These are phyloP conservation scores for Spialia ferax DNA, from an alignment of 2,888 invertebrate genomes.

Conservation along the genomic window DNA sequence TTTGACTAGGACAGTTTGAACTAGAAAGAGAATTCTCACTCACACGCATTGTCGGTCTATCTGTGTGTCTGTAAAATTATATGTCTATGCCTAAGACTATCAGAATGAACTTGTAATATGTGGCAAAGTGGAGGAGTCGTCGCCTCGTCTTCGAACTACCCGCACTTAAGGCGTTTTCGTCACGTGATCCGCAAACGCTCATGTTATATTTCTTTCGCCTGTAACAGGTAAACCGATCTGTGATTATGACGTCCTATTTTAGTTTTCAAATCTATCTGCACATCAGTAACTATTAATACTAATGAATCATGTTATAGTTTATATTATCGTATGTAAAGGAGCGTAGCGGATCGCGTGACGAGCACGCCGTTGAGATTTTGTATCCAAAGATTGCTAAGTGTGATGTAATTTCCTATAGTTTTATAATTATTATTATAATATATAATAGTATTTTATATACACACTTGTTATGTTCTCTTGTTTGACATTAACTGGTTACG, in stretches of 20 bases:
- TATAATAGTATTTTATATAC: conserved; percentile 73
- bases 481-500: conserved; percentile 70
- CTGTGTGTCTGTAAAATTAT: no score
- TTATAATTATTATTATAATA: conserved; percentile 76
- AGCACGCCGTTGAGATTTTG: conserved; percentile 69
- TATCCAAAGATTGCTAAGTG: conserved; percentile 84
- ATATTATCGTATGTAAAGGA: conserved; percentile 24
- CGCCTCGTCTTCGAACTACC: conserved; percentile 10
- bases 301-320: conserved; percentile 21
- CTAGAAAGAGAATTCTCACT: no score
- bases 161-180: conserved; percentile 31
- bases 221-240: conserved; percentile 34
- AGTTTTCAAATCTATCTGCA: conserved; percentile 39
- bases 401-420: conserved; percentile 83
- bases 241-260: conserved; percentile 45
- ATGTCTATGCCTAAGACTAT: no score
- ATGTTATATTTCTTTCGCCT: conserved; percentile 17
- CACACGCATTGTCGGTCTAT: no score
- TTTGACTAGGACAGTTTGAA: no score
- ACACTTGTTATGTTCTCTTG: conserved; percentile 74
- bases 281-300: conserved; percentile 9
- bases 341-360: conserved; percentile 36
- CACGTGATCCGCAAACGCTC: conserved; percentile 18
- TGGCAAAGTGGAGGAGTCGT: not conserved
- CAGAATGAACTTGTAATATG: not conserved